A percentile compares a stretch with the other conserved stretches of the same genome.
Evolutionary conservation across 1,140 invertebrate genomes (phyloP).

Genomic region (Bombus affinis): DNA sequence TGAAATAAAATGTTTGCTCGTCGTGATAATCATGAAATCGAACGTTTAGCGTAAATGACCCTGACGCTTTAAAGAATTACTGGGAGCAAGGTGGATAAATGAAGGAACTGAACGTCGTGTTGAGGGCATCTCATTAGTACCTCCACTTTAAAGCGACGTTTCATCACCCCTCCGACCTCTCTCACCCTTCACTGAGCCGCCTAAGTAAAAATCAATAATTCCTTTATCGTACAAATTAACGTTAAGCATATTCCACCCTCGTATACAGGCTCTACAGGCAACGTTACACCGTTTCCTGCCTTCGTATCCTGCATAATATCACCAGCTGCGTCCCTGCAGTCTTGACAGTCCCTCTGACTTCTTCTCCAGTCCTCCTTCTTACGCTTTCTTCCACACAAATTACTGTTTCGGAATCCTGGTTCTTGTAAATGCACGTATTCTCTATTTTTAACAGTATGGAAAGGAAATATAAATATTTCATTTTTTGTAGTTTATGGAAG

Average conservation of each 20-base stretch:
- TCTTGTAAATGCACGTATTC: no score
- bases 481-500: no score
- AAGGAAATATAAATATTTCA: no score
- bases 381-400: background rate
- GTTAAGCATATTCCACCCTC: constrained; percentile 80
- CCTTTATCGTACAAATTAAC: constrained; percentile 81
- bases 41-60: background rate
- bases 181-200: constrained; percentile 73
- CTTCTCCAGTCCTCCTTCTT: background rate
- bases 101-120: constrained; percentile 58
- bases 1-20: background rate
- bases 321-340: constrained; percentile 47
- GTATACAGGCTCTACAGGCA: constrained; percentile 63
- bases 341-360: constrained; percentile 31
- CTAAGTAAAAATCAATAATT: constrained; percentile 83
- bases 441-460: no score
- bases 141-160: constrained; percentile 68
- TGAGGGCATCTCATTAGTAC: constrained; percentile 71
- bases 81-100: background rate
- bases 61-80: constrained; percentile 8
- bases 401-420: background rate
- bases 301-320: constrained; percentile 69
- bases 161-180: constrained; percentile 58
- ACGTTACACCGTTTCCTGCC: constrained; percentile 66
- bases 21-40: background rate